Evolutionary conservation across 1,140 invertebrate species (phyloP), one percentile per base, ranked within the genome.

Genomic region (Ladona fulva): DNA sequence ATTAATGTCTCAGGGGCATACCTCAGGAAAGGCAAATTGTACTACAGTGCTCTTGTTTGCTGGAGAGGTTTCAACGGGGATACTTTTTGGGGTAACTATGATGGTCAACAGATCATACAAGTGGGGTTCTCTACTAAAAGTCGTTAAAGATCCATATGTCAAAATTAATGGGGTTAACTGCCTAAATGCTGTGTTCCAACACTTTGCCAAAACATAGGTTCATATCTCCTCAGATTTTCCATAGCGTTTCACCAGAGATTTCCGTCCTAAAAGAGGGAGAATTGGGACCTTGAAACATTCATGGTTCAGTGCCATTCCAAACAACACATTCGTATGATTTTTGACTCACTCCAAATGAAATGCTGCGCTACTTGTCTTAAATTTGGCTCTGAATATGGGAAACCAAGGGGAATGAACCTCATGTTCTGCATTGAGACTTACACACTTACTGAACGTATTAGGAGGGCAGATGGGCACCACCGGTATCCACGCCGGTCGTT

Each of bases 371-470:
- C 8, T 37, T 5, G 29, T 37, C 29, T 37, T 37, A 37, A 37
- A 37, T 37, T 37, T 37, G 29, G 29, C 29, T 37, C 29, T 37
- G 29, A 66, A 66, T 22, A 66, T 19, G 52, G 52, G 14, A 66
- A 66, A 66, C 52, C 12, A 12, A 66, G 52, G 52, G 52, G n/a
- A 66, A 3, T 66, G 52, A 66, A 66, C 52, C 52, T 66, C 12
- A 66, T 66, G 52, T 12, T 66, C 52, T 66, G 52, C 52, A 66
- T 3, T 66, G 16, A 66, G 52, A 66, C 52, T 66, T 66, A 12
- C 76, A 24, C 77, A 78, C 77, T 78, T 78, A 78, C 77, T 78
- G 77, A 42, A 78, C 25, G 59, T 78, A 78, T 74, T 78, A 78
- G 78, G 78, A 78, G 52, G 78, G 42, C 19, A 74, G 73, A 78